phyloP scores from a whole-genome alignment of 2,113 vertebrate species.

The Colistium nudipinnis region DNA sequence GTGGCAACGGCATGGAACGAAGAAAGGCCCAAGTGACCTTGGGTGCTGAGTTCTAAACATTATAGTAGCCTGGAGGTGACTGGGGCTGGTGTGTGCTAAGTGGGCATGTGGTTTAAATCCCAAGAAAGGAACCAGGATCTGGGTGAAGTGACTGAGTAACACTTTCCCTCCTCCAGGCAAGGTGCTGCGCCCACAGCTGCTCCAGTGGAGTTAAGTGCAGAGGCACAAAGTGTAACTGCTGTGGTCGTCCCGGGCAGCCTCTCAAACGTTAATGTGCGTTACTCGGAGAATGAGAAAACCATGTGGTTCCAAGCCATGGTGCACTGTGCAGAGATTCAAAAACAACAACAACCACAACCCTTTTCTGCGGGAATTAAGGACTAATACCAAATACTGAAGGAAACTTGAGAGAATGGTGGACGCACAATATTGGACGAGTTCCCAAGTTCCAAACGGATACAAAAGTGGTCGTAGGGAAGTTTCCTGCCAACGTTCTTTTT shows the following conservation, averaged over 20 bases:
- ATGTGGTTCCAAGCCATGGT: slow-evolving; percentile 39
- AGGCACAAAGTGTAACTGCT: slow-evolving; percentile 48
- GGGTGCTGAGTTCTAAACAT: slow-evolving; percentile 9
- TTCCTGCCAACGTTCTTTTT: background rate
- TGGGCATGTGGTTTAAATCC: slow-evolving; percentile 29
- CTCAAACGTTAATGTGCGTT: slow-evolving; percentile 56
- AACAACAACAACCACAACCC: slow-evolving; percentile 44
- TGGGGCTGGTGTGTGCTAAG: slow-evolving; percentile 33
- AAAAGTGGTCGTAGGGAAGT: slow-evolving; percentile 15
- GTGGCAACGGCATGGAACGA: background rate
- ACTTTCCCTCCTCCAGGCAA: slow-evolving; percentile 64
- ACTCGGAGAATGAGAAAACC: slow-evolving; percentile 52
- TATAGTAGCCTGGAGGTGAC: slow-evolving; percentile 15
- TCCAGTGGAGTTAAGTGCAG: slow-evolving; percentile 27
- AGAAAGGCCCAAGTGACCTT: slow-evolving; percentile 10
- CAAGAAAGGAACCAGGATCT: slow-evolving; percentile 45
- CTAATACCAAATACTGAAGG: slow-evolving; percentile 6
- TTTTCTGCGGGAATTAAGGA: slow-evolving; percentile 36
- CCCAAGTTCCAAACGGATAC: background rate
- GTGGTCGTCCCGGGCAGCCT: slow-evolving; percentile 52
- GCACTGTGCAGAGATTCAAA: slow-evolving; percentile 36
- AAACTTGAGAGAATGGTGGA: slow-evolving; percentile 27
- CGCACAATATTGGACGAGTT: too few relatives aligned
- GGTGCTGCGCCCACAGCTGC: slow-evolving; percentile 60
- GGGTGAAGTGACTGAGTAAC: slow-evolving; percentile 54